Evolutionary conservation across 2,113 vertebrate genomes (phyloP).

Genomic region (Sinocyclocheilus anophthalmus): DNA sequence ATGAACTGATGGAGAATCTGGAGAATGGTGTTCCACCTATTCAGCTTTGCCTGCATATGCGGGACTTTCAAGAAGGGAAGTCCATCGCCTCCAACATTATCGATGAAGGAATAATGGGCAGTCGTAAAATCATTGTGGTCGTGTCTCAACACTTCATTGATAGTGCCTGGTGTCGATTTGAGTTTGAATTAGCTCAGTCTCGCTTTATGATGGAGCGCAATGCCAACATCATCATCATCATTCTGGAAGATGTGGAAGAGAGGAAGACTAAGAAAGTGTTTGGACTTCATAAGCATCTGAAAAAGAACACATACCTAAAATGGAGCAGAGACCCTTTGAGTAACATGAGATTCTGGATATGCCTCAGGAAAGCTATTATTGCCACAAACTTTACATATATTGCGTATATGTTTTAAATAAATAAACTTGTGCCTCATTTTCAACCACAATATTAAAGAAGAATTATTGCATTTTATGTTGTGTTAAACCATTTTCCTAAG

Average conservation of each 20-base stretch:
- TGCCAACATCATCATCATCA: too few species aligned
- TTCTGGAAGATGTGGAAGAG: too few species aligned
- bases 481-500: neutral
- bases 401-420: too few species aligned
- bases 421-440: neutral
- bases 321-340: constrained; percentile 52
- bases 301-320: constrained; percentile 8
- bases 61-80: too few species aligned
- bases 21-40: constrained; percentile 52
- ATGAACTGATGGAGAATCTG: constrained; percentile 57
- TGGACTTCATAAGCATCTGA: too few species aligned
- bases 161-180: too few species aligned
- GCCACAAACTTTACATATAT: neutral
- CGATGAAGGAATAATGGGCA: too few species aligned
- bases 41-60: constrained; percentile 55
- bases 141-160: constrained; percentile 1
- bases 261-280: too few species aligned
- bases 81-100: too few species aligned
- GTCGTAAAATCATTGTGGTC: too few species aligned
- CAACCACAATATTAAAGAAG: neutral
- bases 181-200: too few species aligned
- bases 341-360: constrained; percentile 55
- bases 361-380: constrained; percentile 40
- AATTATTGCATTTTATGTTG: neutral
- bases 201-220: too few species aligned